These are phyloP conservation scores for Amiota communis DNA, from an alignment of 2,888 invertebrate species.

Conservation along the genomic window DNA sequence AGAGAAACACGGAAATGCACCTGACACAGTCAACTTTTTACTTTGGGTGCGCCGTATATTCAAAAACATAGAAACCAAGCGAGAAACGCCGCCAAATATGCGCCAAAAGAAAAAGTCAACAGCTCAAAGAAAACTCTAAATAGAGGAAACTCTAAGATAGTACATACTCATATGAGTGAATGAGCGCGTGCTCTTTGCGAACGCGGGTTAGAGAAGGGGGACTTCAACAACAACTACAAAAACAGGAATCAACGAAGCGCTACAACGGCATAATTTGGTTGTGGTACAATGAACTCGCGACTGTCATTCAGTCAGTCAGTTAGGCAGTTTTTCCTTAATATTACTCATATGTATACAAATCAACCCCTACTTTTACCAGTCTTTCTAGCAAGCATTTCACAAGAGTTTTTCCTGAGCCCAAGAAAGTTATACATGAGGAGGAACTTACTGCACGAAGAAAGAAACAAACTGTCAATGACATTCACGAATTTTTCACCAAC, in stretches of 20 bases:
- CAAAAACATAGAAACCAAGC: constrained; percentile 5
- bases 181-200: constrained; percentile 16
- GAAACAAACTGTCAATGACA: constrained; percentile 23
- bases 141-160: constrained; percentile 51
- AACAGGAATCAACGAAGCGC: constrained; percentile 56
- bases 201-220: background rate
- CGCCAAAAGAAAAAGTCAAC: constrained; percentile 15
- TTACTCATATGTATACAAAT: background rate
- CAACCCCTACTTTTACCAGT: constrained; percentile 17
- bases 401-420: constrained; percentile 11
- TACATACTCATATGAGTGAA: constrained; percentile 26
- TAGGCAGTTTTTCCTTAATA: constrained; percentile 5
- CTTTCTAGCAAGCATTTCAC: too few relatives aligned
- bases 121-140: constrained; percentile 43
- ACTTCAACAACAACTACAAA: constrained; percentile 28
- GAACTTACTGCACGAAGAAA: background rate
- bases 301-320: constrained; percentile 15
- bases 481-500: constrained; percentile 24
- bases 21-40: constrained; percentile 61
- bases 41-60: constrained; percentile 49
- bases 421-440: background rate
- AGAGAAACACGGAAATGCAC: constrained; percentile 47
- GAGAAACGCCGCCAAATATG: constrained; percentile 20
- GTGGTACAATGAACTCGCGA: constrained; percentile 25
- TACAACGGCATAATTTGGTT: constrained; percentile 54